A percentile compares a stretch with the other conserved stretches of the same genome.
phyloP scores from a whole-genome alignment of 2,888 invertebrate species.

The Charanyca ferruginea region DNA sequence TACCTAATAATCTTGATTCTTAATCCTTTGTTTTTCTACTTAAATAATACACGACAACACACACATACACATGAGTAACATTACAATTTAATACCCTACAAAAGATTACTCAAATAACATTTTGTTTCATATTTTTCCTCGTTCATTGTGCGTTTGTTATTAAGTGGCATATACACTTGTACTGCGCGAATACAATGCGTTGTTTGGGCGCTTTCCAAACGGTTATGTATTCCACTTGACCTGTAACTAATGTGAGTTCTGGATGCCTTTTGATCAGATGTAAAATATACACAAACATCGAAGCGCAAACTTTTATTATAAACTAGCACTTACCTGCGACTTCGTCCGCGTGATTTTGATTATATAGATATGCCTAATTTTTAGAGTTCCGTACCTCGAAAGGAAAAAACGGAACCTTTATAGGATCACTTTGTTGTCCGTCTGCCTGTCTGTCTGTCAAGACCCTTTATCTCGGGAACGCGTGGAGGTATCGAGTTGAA shows the following conservation, averaged over 20 bases:
- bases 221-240: conserved; percentile 58
- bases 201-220: conserved; percentile 57
- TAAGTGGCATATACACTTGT: conserved; percentile 13
- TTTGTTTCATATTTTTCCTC: conserved; percentile 38
- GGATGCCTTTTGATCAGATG: conserved; percentile 18
- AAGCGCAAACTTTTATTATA: neutral
- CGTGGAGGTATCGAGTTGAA: too few species aligned
- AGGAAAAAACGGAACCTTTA: too few species aligned
- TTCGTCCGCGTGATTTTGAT: too few species aligned
- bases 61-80: conserved; percentile 8
- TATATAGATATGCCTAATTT: too few species aligned
- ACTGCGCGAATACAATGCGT: conserved; percentile 28
- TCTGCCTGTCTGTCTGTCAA: too few species aligned
- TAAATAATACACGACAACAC: neutral
- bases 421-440: too few species aligned
- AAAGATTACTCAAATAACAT: conserved; percentile 28
- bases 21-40: too few species aligned
- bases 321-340: too few species aligned
- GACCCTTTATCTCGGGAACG: too few species aligned
- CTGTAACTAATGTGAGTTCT: conserved; percentile 29
- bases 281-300: conserved; percentile 7
- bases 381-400: too few species aligned
- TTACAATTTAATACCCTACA: conserved; percentile 5
- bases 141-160: conserved; percentile 7
- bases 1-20: neutral